Percentiles rank a stretch among this genome's conserved stretches.
Evolutionary conservation across 2,113 vertebrate genomes (phyloP).

Genomic region (Vidua macroura): DNA sequence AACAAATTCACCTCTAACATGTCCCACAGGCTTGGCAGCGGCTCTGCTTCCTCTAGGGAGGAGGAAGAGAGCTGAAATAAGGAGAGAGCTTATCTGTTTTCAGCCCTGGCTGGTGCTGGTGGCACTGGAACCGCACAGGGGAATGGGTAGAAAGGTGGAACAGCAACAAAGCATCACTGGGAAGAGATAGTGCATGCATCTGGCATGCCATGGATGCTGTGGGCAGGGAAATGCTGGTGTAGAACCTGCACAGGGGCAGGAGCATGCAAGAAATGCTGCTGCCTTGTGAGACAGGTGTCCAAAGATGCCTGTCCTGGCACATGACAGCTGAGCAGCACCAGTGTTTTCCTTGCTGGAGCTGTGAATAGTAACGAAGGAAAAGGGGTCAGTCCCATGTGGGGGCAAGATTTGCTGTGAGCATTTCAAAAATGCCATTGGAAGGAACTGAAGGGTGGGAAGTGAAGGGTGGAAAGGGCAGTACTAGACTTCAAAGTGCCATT

Average conservation of each 20-base stretch:
- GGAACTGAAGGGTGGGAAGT: neutral
- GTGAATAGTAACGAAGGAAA: neutral
- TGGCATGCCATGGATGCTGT: neutral
- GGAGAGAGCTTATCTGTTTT: neutral
- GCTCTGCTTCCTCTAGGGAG: neutral
- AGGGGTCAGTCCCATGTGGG: rapidly evolving
- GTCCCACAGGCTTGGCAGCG: neutral
- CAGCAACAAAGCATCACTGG: neutral
- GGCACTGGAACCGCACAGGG: neutral
- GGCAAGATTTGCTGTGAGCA: neutral
- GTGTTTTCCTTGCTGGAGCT: neutral
- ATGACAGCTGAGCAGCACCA: neutral
- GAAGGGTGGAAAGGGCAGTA: neutral
- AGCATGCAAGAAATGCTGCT: neutral
- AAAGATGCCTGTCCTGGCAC: neutral
- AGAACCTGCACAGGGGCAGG: neutral
- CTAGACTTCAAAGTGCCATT: neutral
- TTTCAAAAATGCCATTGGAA: neutral
- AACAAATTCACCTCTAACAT: neutral
- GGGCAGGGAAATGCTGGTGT: neutral
- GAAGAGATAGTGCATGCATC: neutral
- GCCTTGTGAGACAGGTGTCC: neutral
- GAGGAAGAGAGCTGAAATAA: neutral
- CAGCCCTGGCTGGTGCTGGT: neutral
- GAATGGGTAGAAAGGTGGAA: neutral